These are phyloP conservation scores for Musca domestica DNA, from an alignment of 1,140 invertebrate genomes.

Conservation along the genomic window DNA sequence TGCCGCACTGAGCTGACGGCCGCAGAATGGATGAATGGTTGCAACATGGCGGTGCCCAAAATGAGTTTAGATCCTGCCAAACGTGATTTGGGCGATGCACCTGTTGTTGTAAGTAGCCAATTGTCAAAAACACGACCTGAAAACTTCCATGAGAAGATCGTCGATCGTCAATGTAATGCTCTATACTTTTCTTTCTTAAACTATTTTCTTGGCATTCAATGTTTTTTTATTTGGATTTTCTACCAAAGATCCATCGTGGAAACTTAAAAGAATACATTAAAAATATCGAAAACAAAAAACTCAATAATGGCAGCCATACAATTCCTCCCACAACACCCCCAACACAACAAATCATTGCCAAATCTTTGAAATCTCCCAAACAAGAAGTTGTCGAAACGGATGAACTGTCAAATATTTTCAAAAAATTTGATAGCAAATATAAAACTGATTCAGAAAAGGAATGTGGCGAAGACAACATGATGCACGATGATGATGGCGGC, in stretches of 20 bases:
- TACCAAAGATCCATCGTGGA: slow-evolving; percentile 45
- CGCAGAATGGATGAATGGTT: slow-evolving; percentile 74
- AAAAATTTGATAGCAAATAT: slow-evolving; percentile 51
- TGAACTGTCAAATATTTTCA: slow-evolving; percentile 9
- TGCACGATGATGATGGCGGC: neutral
- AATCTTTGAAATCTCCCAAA: slow-evolving; percentile 16
- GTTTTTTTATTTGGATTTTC: too few relatives aligned
- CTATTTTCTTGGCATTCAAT: slow-evolving; percentile 20
- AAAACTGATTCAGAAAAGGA: slow-evolving; percentile 52
- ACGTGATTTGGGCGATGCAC: slow-evolving; percentile 59
- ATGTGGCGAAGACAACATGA: neutral
- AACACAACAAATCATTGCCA: slow-evolving; percentile 23
- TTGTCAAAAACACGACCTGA: neutral
- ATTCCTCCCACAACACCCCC: slow-evolving; percentile 26
- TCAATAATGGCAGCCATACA: slow-evolving; percentile 31
- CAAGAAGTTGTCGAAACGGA: slow-evolving; percentile 9
- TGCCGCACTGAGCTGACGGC: slow-evolving; percentile 73
- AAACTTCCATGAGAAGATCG: too few relatives aligned
- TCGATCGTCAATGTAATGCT: too few relatives aligned
- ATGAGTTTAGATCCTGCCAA: slow-evolving; percentile 77
- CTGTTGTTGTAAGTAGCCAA: slow-evolving; percentile 61
- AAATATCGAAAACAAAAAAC: slow-evolving; percentile 53
- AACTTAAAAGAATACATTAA: slow-evolving; percentile 53
- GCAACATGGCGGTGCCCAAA: slow-evolving; percentile 69
- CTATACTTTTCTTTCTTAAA: neutral